Conservation (phyloP, 1,140 invertebrate genomes). For the Atta cephalotes region DNA sequence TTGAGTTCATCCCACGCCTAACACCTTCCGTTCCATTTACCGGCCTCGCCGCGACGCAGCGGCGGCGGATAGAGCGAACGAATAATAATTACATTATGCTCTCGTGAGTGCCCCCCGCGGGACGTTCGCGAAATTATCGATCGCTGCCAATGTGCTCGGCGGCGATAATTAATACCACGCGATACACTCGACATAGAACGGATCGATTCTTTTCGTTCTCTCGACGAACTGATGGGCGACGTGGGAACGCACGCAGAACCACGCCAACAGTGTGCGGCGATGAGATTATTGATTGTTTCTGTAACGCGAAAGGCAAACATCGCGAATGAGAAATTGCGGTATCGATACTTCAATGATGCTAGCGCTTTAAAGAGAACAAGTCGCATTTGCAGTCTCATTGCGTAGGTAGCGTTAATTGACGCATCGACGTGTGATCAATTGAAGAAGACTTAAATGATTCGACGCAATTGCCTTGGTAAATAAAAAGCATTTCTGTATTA, state of each 20-base stretch:
- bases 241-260: slow-evolving; percentile 23
- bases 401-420: neutral
- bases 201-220: neutral
- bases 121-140: slow-evolving; percentile 55
- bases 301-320: slow-evolving; percentile 43
- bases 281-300: slow-evolving; percentile 52
- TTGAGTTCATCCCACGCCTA: slow-evolving; percentile 57
- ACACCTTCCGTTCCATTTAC: slow-evolving; percentile 79
- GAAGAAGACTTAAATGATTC: neutral
- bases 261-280: neutral
- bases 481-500: neutral
- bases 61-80: slow-evolving; percentile 48
- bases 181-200: neutral
- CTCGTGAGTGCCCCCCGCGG: slow-evolving; percentile 43
- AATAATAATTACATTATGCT: slow-evolving; percentile 76
- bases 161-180: slow-evolving; percentile 44
- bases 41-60: neutral
- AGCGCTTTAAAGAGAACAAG: neutral
- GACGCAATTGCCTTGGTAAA: neutral
- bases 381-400: neutral
- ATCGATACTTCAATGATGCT: neutral
- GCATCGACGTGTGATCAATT: slow-evolving; percentile 11
- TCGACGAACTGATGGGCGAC: slow-evolving; percentile 21
- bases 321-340: slow-evolving; percentile 18
- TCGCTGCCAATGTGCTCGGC: slow-evolving; percentile 16